A percentile compares a stretch with the other conserved stretches of the same genome.
Conservation (phyloP, 1,140 invertebrate genomes). For the Brachionus asplanchnoidis region DNA sequence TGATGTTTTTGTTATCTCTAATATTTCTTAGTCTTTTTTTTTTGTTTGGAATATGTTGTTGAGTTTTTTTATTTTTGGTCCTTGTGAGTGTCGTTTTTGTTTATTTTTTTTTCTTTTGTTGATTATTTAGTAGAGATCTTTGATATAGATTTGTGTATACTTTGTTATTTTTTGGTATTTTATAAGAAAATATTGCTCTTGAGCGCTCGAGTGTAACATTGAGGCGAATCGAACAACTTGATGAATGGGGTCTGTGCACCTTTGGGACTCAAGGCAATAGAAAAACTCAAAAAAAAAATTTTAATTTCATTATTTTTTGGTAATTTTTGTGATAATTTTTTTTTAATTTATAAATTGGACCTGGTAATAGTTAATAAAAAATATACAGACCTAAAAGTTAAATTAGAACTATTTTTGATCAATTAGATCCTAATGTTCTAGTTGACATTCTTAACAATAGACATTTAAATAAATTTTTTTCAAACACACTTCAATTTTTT, state of each 20-base stretch:
- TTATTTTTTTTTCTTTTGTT: neutral
- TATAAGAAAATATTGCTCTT: neutral
- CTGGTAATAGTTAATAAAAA: neutral
- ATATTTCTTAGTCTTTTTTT: conserved; percentile 34
- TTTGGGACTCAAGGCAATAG: neutral
- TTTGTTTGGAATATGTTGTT: conserved; percentile 8
- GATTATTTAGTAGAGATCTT: conserved; percentile 33
- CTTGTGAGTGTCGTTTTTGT: conserved; percentile 27
- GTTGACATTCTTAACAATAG: conserved; percentile 13
- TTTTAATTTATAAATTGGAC: neutral
- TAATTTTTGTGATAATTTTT: neutral
- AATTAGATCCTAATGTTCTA: neutral
- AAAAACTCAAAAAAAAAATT: neutral
- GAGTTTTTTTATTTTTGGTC: neutral
- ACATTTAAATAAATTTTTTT: neutral
- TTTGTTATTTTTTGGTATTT: conserved; percentile 15
- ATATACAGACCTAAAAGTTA: neutral
- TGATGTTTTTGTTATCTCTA: neutral
- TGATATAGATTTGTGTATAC: conserved; percentile 28
- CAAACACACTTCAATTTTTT: neutral
- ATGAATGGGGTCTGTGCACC: neutral
- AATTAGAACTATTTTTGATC: neutral
- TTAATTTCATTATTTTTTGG: neutral
- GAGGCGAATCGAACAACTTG: neutral
- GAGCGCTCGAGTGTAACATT: neutral